Conservation (phyloP, 2,888 invertebrate species). For the Seladonia tumulorum region DNA sequence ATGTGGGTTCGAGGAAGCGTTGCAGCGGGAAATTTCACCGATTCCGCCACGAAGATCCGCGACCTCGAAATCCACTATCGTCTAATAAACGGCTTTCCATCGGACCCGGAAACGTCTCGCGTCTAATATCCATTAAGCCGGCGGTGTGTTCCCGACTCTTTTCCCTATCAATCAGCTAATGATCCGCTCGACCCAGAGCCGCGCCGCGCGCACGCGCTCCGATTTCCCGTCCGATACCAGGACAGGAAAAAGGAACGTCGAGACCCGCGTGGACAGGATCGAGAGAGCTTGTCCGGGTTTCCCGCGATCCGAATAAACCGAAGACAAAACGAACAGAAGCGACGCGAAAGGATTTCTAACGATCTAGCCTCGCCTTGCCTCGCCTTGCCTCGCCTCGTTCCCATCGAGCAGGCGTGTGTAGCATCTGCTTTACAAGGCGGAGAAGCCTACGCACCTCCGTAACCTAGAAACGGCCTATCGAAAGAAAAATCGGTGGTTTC, state of each 20-base stretch:
- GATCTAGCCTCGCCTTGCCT: background rate
- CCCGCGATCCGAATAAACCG: background rate
- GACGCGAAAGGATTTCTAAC: constrained; percentile 16
- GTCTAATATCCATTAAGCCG: constrained; percentile 11
- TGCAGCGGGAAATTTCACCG: background rate
- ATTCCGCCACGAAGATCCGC: background rate
- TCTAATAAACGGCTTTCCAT: constrained; percentile 39
- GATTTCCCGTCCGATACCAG: background rate
- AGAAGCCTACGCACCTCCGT: constrained; percentile 14
- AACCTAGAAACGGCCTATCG: constrained; percentile 69
- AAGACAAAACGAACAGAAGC: background rate
- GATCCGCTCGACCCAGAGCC: background rate
- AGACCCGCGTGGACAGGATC: background rate
- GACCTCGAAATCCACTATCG: constrained; percentile 7
- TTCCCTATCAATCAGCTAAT: background rate
- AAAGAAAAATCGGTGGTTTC: constrained; percentile 69
- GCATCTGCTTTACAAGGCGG: background rate
- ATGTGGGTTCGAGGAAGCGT: background rate
- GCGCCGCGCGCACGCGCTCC: constrained; percentile 3
- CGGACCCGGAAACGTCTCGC: constrained; percentile 45
- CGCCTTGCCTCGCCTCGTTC: background rate
- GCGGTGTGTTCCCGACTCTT: background rate
- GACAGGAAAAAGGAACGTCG: constrained; percentile 4
- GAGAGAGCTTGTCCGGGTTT: constrained; percentile 12
- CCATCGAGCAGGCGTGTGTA: background rate